Base-by-base conservation (phyloP, 2,888 invertebrate species). In the Hemithea aestivaria region DNA sequence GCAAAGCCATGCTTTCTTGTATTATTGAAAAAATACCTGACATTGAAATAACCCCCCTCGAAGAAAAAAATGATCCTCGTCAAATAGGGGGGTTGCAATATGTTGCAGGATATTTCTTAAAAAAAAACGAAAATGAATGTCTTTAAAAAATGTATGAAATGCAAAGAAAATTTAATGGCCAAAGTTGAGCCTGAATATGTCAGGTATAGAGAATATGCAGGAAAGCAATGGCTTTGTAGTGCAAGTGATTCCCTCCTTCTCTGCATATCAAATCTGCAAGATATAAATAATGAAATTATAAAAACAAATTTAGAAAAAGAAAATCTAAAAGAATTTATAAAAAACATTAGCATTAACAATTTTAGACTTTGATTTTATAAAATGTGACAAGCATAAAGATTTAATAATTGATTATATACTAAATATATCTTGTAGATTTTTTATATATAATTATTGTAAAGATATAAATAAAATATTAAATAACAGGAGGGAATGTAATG, bases 221-320 rank as follows among this genome's bases (percentile, higher is more conserved):
- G 45, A 34, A 31, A 34, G 26, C 42, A 33, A 8, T 54, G 51
- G 49, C 52, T 54, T 40, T 41, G 38, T 28, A 46, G 27, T 48
- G 42, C 45, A 22, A 45, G 33, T 21, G 38, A 48, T 7, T 32
- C 38, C 6, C 24, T 51, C 23, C 1, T 48, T 0, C 0, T 10
- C 16, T 6, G 38, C 7, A 16, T 47, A 7, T 47, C 47, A 9
- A 28, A 25, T 27, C 12, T 53, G 11, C 51, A 53, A 21, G 49
- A 47, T 8, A 10, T 48, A 22, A 34, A 20, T 4, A 20, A 40
- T 28, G 21, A 32, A 9, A 32, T 47, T 1, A 22, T 44, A 1
- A 47, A 40, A 35, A 10, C 38, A 27, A 32, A 25, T 1, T 29
- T 46, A 7, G 36, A 46, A 29, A 39, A 34, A 28, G 28, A 11